Percentiles rank a stretch among this genome's conserved stretches.
These are phyloP conservation scores for Tichodroma muraria DNA, from an alignment of 2,113 vertebrate species.

Conservation along the genomic window DNA sequence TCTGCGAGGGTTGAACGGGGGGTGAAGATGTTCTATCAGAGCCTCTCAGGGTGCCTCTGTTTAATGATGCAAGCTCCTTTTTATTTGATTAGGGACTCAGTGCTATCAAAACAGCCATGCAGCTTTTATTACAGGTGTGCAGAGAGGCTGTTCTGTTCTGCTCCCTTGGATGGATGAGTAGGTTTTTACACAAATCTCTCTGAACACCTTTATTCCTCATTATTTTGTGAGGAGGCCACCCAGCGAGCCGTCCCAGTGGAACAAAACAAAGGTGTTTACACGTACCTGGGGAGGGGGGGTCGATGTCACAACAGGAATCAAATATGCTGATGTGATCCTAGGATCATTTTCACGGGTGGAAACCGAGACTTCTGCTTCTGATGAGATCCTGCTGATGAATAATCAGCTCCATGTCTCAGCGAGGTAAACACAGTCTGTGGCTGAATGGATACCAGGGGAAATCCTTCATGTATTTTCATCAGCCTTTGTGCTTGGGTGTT, in stretches of 20 bases:
- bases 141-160: background rate
- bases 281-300: background rate
- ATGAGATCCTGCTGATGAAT: slow-evolving; percentile 39
- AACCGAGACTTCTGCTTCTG: background rate
- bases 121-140: slow-evolving; percentile 15
- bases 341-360: background rate
- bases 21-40: background rate
- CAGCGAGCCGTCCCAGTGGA: background rate
- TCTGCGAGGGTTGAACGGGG: background rate
- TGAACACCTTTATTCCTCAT: background rate
- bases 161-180: background rate
- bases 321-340: background rate
- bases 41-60: background rate
- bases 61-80: slow-evolving; percentile 9
- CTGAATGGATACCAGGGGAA: slow-evolving; percentile 12
- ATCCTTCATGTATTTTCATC: slow-evolving; percentile 18
- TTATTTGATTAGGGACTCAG: slow-evolving; percentile 6
- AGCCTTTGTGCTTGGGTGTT: background rate
- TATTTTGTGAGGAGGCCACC: background rate
- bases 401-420: slow-evolving; percentile 8
- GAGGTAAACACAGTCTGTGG: slow-evolving; percentile 12
- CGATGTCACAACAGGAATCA: slow-evolving; percentile 29
- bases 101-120: background rate
- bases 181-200: background rate
- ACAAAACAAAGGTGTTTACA: background rate